Evolutionary conservation across 2,888 invertebrate species (phyloP), one percentile per base, ranked within the genome.

Genomic region (Tachina fera): DNA sequence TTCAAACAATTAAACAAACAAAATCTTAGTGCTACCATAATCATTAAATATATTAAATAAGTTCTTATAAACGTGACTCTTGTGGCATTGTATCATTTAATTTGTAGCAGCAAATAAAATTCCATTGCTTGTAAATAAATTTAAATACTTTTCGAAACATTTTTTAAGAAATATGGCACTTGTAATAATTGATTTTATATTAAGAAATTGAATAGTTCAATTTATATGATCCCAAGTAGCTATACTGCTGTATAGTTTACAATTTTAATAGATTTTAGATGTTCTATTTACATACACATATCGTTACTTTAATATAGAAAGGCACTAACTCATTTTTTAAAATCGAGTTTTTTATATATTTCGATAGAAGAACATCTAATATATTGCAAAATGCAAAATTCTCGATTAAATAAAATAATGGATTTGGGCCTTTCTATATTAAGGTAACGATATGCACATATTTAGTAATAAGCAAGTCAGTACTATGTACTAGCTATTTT

Each of bases 111-210:
- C 3, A 41, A 41, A 70, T 43, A 16, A 43, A 13, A 16, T 16
- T 45, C 41, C 49, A 43, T 77, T 65, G 63, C 67, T 65, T 39
- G 53, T 47, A 63, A 67, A 65, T 76, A 74, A 74, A 67, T 76
- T 43, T 31, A 31, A 31, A 31, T 31, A 11, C 8, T 13, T 65
- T 39, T 31, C n/a, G 14, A 16, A 39, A n/a, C n/a, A 53, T 31
- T 71, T 71, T 43, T 61, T 43, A 47, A n/a, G 11, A 1, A 47
- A 67, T 49, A 8, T 39, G 39, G n/a, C n/a, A 10, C 39, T 39
- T 51, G 39, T 39, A 39, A 61, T 14, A 31, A 31, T 31, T 60
- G 11, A 19, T 61, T 41, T 49, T 49, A 14, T 61, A 61, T 19
- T 47, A 41, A 60, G 47, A 41, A 49, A 49, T 51, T 43, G 41